Evolutionary conservation across 2,113 vertebrate genomes (phyloP).

Genomic region (Carassius carassius): DNA sequence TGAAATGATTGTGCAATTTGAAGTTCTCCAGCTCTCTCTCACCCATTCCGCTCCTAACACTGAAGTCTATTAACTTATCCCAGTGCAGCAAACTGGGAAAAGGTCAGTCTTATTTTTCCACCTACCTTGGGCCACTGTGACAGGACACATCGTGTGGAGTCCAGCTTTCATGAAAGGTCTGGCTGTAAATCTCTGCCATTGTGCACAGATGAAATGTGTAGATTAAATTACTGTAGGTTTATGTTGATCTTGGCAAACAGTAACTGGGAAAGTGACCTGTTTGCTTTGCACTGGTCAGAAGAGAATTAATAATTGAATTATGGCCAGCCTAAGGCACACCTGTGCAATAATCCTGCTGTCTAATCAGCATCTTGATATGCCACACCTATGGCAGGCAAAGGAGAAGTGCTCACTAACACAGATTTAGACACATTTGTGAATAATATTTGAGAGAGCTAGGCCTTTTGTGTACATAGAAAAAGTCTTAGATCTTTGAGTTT

Average conservation of each 20-base stretch:
- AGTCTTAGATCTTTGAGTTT: too few species aligned
- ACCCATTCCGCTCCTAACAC: background rate
- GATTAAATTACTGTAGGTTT: background rate
- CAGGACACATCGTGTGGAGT: background rate
- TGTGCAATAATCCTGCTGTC: too few species aligned
- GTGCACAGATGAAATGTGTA: background rate
- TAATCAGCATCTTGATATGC: too few species aligned
- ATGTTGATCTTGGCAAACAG: background rate
- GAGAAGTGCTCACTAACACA: too few species aligned
- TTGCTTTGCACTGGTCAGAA: background rate
- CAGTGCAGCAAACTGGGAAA: background rate
- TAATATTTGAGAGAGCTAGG: too few species aligned
- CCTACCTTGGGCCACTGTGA: constrained; percentile 15
- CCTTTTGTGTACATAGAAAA: too few species aligned
- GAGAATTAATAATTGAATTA: background rate
- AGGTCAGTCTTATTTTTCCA: constrained; percentile 33
- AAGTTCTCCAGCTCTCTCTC: constrained; percentile 7
- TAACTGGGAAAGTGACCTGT: background rate
- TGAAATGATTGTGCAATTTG: constrained; percentile 2
- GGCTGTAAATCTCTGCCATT: background rate
- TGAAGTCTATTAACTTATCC: background rate
- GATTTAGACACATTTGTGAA: too few species aligned
- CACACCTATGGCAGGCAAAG: too few species aligned
- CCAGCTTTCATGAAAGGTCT: constrained; percentile 32
- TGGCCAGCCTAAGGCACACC: too few species aligned